These are phyloP conservation scores for Meloe dianella DNA, from an alignment of 2,888 invertebrate genomes.

Conservation along the genomic window DNA sequence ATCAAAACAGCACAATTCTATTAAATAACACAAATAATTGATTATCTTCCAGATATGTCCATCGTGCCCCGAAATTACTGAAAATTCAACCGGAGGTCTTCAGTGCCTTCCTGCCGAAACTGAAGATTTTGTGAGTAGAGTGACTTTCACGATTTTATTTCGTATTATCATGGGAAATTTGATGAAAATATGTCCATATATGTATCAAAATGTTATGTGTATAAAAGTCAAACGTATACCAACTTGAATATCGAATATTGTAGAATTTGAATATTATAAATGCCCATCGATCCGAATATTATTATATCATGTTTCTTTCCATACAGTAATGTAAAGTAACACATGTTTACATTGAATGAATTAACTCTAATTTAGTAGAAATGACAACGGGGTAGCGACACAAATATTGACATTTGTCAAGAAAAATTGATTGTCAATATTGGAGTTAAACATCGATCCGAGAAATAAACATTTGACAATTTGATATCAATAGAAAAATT, in stretches of 20 bases:
- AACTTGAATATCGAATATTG: too few relatives aligned
- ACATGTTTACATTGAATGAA: background rate
- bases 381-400: background rate
- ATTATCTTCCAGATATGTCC: slow-evolving; percentile 55
- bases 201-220: too few relatives aligned
- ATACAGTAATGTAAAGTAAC: background rate
- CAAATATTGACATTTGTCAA: background rate
- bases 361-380: background rate
- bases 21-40: too few relatives aligned
- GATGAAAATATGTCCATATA: background rate
- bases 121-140: slow-evolving; percentile 57
- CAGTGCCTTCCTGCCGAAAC: slow-evolving; percentile 52
- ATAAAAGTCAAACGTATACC: too few relatives aligned
- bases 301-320: background rate
- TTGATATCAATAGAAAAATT: background rate
- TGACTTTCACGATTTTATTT: slow-evolving; percentile 3
- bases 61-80: slow-evolving; percentile 55
- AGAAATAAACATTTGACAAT: background rate
- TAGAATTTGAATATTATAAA: too few relatives aligned
- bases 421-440: background rate
- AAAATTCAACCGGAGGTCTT: slow-evolving; percentile 58
- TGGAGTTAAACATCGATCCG: background rate
- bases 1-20: too few relatives aligned
- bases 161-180: background rate
- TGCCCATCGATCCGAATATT: too few relatives aligned